These are phyloP conservation scores for Toxotes chatareus DNA, from an alignment of 2,113 vertebrate species.

Conservation along the genomic window DNA sequence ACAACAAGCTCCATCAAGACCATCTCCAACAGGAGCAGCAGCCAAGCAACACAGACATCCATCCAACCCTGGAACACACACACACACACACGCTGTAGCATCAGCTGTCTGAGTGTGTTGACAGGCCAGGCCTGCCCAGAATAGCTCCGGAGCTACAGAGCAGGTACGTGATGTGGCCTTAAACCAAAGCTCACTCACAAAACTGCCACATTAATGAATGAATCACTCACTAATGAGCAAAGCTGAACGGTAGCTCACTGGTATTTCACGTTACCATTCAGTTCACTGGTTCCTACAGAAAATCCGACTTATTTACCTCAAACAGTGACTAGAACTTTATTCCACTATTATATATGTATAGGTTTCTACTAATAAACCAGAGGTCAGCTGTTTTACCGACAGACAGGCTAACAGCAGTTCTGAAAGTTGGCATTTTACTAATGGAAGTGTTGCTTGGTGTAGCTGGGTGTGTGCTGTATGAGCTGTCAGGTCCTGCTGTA, in stretches of 20 bases:
- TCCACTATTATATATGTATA: background rate
- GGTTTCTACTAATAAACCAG: too few relatives aligned
- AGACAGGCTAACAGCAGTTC: background rate
- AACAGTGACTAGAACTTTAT: background rate
- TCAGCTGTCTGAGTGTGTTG: constrained; percentile 33
- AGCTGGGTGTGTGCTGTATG: constrained; percentile 43
- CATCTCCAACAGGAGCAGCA: constrained; percentile 3
- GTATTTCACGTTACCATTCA: background rate
- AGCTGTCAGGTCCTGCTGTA: background rate
- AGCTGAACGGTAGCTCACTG: background rate
- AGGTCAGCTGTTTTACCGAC: too few relatives aligned
- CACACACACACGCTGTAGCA: background rate
- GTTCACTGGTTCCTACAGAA: background rate
- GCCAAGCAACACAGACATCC: background rate
- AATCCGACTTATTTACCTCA: background rate
- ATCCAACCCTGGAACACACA: background rate
- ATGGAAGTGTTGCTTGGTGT: background rate
- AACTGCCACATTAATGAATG: background rate
- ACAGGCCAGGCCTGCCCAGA: constrained; percentile 37
- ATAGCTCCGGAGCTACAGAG: constrained; percentile 18
- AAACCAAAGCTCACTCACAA: background rate
- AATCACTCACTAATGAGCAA: background rate
- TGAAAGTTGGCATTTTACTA: constrained; percentile 18
- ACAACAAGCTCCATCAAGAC: constrained; percentile 41
- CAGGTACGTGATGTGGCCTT: constrained; percentile 10